A percentile compares a stretch with the other conserved stretches of the same genome.
These are phyloP conservation scores for Subacronicta megacephala DNA, from an alignment of 2,888 invertebrate genomes.

Conservation along the genomic window DNA sequence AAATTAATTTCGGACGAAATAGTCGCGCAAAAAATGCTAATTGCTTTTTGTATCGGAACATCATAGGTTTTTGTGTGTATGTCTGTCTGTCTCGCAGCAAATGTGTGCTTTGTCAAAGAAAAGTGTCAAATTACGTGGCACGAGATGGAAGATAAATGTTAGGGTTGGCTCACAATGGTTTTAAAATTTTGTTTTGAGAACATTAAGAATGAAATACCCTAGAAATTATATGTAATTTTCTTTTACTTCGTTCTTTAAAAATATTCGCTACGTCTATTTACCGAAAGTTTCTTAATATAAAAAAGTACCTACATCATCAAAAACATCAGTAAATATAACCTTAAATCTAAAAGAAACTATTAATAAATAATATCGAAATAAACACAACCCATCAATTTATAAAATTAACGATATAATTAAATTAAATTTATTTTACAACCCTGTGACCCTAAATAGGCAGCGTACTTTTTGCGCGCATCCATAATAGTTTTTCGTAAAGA, in stretches of 20 bases:
- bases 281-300: no score
- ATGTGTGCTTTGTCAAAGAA: slow-evolving; percentile 88
- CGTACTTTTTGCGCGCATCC: slow-evolving; percentile 82
- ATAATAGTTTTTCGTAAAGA: slow-evolving; percentile 87
- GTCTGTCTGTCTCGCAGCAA: slow-evolving; percentile 77
- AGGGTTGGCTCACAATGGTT: slow-evolving; percentile 70
- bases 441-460: slow-evolving; percentile 69
- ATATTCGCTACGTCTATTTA: no score
- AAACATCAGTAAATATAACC: slow-evolving; percentile 2
- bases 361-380: slow-evolving; percentile 8
- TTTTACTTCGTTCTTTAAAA: no score
- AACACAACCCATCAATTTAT: slow-evolving; percentile 46
- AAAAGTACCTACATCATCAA: not conserved
- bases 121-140: slow-evolving; percentile 89
- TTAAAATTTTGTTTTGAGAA: not conserved
- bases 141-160: slow-evolving; percentile 82
- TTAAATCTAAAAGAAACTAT: slow-evolving; percentile 19
- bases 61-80: slow-evolving; percentile 80
- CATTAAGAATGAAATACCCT: not conserved
- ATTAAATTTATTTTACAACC: slow-evolving; percentile 74
- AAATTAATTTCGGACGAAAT: slow-evolving; percentile 84
- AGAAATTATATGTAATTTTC: no score
- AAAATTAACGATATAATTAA: slow-evolving; percentile 63
- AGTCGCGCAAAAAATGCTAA: slow-evolving; percentile 83
- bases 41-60: slow-evolving; percentile 82